Percentiles rank a stretch among this genome's conserved stretches.
Evolutionary conservation across 2,113 vertebrate species (phyloP).

Genomic region (Eulemur rufifrons): DNA sequence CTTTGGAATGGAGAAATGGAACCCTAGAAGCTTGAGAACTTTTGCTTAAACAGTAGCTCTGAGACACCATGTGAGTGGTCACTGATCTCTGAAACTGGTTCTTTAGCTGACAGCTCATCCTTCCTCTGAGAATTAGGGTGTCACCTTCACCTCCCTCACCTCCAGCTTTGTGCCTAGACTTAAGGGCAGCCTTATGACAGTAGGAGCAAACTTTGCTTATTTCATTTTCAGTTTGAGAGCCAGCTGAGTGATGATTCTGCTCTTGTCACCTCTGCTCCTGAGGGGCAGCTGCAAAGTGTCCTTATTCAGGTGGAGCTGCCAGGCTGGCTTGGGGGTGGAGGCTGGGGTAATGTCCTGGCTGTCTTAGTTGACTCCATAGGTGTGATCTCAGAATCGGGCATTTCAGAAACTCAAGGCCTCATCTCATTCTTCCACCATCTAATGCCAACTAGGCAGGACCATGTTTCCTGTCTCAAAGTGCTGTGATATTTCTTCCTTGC

Average conservation of each 20-base stretch:
- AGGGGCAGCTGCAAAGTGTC: not conserved
- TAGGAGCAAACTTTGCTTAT: not conserved
- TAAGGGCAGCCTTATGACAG: not conserved
- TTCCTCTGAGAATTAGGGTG: not conserved
- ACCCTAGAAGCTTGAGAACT: not conserved
- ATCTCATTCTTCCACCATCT: not conserved
- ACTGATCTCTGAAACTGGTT: not conserved
- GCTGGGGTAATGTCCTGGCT: not conserved
- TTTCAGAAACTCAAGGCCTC: not conserved
- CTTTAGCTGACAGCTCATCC: not conserved
- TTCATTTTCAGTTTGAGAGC: not conserved
- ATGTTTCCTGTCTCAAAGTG: not conserved
- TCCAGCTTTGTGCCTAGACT: not conserved
- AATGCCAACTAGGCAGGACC: not conserved
- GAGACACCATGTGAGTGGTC: not conserved
- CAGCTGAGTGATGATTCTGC: not conserved
- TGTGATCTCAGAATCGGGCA: not conserved
- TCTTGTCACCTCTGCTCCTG: not conserved
- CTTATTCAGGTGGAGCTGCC: not conserved
- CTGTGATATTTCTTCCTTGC: not conserved
- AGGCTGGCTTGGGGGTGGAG: not conserved
- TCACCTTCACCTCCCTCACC: not conserved
- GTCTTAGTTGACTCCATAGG: not conserved
- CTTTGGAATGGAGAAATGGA: not conserved
- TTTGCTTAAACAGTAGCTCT: not conserved